Evolutionary conservation across 2,888 invertebrate species (phyloP).

Genomic region (Operophtera brumata): DNA sequence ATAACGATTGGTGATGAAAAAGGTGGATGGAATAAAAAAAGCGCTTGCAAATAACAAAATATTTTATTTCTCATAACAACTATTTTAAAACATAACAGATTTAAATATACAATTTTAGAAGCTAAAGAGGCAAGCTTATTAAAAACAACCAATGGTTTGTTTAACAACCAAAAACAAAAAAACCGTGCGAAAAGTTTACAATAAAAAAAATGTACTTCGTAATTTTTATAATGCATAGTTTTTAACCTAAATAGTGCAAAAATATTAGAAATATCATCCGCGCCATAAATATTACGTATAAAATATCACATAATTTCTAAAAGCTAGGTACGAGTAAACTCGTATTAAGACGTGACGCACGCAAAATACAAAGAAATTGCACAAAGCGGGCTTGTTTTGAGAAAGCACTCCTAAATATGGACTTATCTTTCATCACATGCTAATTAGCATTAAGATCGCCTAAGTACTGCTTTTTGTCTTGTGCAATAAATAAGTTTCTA

Average conservation of each 20-base stretch:
- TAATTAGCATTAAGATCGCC: too few species aligned
- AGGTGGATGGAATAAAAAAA: constrained; percentile 13
- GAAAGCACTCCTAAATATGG: too few species aligned
- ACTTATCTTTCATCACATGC: too few species aligned
- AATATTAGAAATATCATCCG: background rate
- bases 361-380: too few species aligned
- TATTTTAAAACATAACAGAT: constrained; percentile 6
- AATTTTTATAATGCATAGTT: background rate
- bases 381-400: too few species aligned
- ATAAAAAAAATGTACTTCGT: constrained; percentile 8
- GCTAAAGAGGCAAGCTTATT: background rate
- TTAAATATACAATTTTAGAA: background rate
- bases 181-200: background rate
- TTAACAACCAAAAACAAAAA: constrained; percentile 3
- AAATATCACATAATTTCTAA: background rate
- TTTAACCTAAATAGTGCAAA: background rate
- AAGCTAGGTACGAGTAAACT: too few species aligned
- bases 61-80: constrained; percentile 24
- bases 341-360: too few species aligned
- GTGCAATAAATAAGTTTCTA: too few species aligned
- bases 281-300: background rate
- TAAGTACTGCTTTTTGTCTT: too few species aligned
- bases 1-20: background rate
- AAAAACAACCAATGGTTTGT: constrained; percentile 6
- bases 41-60: constrained; percentile 25